Conservation (phyloP, 2,113 vertebrate genomes). For the Platycercus adscitus region DNA sequence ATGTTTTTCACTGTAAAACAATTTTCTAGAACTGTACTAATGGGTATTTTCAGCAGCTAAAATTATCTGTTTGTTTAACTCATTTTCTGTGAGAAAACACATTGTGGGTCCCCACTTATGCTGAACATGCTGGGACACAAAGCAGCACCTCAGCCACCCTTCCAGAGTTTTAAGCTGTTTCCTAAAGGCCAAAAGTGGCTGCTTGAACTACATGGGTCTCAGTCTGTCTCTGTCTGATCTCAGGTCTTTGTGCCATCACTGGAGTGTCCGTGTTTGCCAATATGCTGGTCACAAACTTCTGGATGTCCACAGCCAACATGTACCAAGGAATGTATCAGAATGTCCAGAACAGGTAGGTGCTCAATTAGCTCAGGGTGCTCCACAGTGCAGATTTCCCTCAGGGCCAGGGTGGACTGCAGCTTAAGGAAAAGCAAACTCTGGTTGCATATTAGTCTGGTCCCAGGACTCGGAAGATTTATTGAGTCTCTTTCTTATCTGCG, state of each 20-base stretch:
- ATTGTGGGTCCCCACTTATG: background rate
- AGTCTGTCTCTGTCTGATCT: background rate
- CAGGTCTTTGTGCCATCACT: slow-evolving; percentile 87
- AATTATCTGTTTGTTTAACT: background rate
- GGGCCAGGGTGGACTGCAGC: background rate
- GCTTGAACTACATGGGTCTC: background rate
- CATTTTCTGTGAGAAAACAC: background rate
- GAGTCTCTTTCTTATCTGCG: background rate
- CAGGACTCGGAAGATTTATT: background rate
- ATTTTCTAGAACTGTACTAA: background rate
- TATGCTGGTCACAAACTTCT: slow-evolving; percentile 91
- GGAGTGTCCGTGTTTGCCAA: slow-evolving; percentile 92
- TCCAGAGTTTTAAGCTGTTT: background rate
- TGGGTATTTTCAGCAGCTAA: background rate
- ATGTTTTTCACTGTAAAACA: background rate
- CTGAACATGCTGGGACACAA: background rate
- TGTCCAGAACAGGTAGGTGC: slow-evolving; percentile 77
- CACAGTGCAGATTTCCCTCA: background rate
- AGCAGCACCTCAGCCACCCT: background rate
- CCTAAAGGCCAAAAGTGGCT: background rate
- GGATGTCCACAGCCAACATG: slow-evolving; percentile 80
- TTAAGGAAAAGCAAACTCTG: background rate
- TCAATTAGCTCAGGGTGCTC: background rate
- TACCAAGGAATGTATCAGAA: slow-evolving; percentile 69
- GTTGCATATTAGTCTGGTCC: background rate